phyloP scores from a whole-genome alignment of 1,140 invertebrate species.

The Listronotus bonariensis region DNA sequence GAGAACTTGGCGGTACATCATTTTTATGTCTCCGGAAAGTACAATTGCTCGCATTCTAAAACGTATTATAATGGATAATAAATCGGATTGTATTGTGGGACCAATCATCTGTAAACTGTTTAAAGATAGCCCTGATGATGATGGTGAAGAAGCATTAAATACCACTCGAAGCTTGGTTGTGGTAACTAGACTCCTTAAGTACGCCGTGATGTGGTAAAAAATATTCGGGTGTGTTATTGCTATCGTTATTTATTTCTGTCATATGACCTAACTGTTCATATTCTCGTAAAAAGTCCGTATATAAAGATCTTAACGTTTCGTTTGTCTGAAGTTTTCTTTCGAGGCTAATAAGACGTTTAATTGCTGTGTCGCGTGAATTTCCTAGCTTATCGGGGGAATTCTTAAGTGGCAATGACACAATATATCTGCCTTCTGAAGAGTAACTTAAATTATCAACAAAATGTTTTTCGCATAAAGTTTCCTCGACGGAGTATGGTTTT shows the following conservation, averaged over 20 bases:
- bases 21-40: not conserved
- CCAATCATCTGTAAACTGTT: slow-evolving; percentile 49
- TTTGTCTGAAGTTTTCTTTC: slow-evolving; percentile 25
- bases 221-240: not conserved
- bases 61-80: slow-evolving; percentile 53
- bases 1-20: too few relatives aligned
- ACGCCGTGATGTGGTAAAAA: slow-evolving; percentile 23
- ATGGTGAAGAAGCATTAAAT: slow-evolving; percentile 52
- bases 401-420: slow-evolving; percentile 37
- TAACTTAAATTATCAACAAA: slow-evolving; percentile 22
- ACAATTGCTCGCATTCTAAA: slow-evolving; percentile 52
- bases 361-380: slow-evolving; percentile 18
- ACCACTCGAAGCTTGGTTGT: slow-evolving; percentile 45
- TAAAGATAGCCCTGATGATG: slow-evolving; percentile 21
- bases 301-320: slow-evolving; percentile 12
- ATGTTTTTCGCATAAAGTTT: slow-evolving; percentile 35
- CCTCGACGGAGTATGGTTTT: slow-evolving; percentile 19
- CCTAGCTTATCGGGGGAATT: too few relatives aligned
- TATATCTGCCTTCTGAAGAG: slow-evolving; percentile 21
- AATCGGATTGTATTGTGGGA: slow-evolving; percentile 50
- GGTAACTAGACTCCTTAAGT: slow-evolving; percentile 4
- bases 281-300: slow-evolving; percentile 29
- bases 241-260: not conserved
- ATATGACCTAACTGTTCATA: slow-evolving; percentile 25
- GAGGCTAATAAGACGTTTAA: slow-evolving; percentile 22